Percentiles rank a stretch among this genome's conserved stretches.
Conservation (phyloP, 1,140 invertebrate genomes). For the Dendrolimus punctatus region DNA sequence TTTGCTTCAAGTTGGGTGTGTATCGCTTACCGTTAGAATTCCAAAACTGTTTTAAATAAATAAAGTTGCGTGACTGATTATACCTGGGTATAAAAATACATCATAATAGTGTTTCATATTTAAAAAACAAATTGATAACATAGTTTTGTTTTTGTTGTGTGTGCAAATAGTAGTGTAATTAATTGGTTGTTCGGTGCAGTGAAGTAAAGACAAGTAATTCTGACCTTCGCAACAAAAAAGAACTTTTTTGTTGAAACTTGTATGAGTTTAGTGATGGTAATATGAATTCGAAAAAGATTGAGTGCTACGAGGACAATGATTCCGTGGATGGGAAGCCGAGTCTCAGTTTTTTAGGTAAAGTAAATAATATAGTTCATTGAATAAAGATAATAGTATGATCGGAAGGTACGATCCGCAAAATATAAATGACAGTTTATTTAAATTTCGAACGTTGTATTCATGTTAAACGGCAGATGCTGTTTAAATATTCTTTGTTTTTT, state of each 20-base stretch:
- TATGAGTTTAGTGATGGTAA: conserved; percentile 26
- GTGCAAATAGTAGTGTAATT: conserved; percentile 11
- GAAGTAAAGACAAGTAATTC: conserved; percentile 44
- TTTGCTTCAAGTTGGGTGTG: too few relatives aligned
- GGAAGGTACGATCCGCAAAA: too few relatives aligned
- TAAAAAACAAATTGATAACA: background rate
- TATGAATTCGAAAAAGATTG: conserved; percentile 69
- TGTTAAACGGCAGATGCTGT: too few relatives aligned
- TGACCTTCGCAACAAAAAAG: conserved; percentile 37
- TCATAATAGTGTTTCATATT: too few relatives aligned
- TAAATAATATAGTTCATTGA: conserved; percentile 16
- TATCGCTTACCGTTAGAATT: conserved; percentile 30
- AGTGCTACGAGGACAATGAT: conserved; percentile 56
- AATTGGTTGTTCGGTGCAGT: conserved; percentile 27
- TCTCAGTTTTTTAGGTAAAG: conserved; percentile 66
- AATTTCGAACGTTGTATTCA: too few relatives aligned
- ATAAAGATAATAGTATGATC: conserved; percentile 8
- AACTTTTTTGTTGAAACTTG: conserved; percentile 32
- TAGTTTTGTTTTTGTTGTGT: conserved; percentile 16
- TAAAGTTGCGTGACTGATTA: too few relatives aligned
- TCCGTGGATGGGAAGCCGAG: conserved; percentile 61
- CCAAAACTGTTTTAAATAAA: conserved; percentile 14
- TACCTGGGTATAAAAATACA: too few relatives aligned
- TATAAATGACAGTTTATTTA: too few relatives aligned
- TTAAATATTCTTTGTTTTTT: too few relatives aligned